Percentiles rank a stretch among this genome's conserved stretches.
These are phyloP conservation scores for Drosophila pseudoananassae DNA, from an alignment of 1,140 invertebrate genomes.

Conservation along the genomic window DNA sequence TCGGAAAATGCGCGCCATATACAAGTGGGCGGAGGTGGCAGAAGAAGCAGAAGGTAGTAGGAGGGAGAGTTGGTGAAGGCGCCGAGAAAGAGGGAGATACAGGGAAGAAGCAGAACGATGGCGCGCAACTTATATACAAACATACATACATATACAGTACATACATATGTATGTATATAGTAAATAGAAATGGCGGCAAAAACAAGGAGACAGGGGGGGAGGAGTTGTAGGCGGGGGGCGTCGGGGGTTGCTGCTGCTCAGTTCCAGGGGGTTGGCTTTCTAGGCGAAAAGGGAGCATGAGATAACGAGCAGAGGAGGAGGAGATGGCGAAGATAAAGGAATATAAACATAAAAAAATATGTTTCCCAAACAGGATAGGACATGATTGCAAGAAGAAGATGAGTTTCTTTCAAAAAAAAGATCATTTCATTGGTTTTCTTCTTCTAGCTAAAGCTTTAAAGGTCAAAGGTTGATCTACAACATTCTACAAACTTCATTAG, in stretches of 20 bases:
- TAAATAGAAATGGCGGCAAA: slow-evolving; percentile 11
- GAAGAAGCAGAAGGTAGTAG: slow-evolving; percentile 21
- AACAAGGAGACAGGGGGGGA: slow-evolving; percentile 4
- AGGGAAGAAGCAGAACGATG: slow-evolving; percentile 19
- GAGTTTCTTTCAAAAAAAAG: too few species aligned
- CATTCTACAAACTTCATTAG: too few species aligned
- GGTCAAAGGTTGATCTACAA: too few species aligned
- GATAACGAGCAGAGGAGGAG: background rate
- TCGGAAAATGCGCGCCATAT: slow-evolving; percentile 36
- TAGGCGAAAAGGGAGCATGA: slow-evolving; percentile 6
- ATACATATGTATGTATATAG: slow-evolving; percentile 2
- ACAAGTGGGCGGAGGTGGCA: background rate
- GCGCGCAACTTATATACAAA: slow-evolving; percentile 28
- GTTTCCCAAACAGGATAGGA: too few species aligned
- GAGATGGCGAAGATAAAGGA: background rate
- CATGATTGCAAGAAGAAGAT: too few species aligned
- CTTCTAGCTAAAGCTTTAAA: too few species aligned
- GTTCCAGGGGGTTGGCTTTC: slow-evolving; percentile 21
- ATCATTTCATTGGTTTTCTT: too few species aligned
- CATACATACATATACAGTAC: slow-evolving; percentile 3
- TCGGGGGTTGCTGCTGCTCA: slow-evolving; percentile 29
- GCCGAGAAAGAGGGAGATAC: slow-evolving; percentile 9
- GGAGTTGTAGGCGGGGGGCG: slow-evolving; percentile 15
- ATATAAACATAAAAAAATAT: background rate
- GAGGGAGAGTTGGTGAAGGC: background rate